These are phyloP conservation scores for Bombus polaris DNA, from an alignment of 1,140 invertebrate species.

Conservation along the genomic window DNA sequence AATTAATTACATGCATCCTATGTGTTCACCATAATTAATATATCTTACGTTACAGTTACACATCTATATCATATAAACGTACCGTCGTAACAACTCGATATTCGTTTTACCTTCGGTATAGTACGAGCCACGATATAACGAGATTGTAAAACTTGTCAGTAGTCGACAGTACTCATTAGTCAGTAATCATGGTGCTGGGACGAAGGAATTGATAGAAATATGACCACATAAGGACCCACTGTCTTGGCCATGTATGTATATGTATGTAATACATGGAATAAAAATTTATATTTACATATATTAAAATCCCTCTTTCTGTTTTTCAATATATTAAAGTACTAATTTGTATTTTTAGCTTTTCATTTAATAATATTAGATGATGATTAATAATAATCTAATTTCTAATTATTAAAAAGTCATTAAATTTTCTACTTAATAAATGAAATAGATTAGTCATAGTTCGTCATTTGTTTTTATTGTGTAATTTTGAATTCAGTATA, in stretches of 20 bases:
- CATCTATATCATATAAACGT: slow-evolving; percentile 58
- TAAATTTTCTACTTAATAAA: background rate
- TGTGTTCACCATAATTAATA: slow-evolving; percentile 51
- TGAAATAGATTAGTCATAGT: background rate
- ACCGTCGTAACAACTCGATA: slow-evolving; percentile 62
- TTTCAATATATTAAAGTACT: no score
- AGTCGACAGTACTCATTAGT: background rate
- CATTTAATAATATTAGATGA: background rate
- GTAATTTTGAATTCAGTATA: background rate
- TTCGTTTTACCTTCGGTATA: slow-evolving; percentile 49
- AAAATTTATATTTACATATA: background rate
- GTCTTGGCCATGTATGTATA: no score
- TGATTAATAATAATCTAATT: background rate
- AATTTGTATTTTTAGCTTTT: background rate
- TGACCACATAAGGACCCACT: no score
- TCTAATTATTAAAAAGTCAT: background rate
- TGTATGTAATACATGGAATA: background rate
- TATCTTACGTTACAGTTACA: slow-evolving; percentile 63
- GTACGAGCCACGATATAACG: slow-evolving; percentile 14
- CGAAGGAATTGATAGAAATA: background rate
- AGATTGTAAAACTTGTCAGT: background rate
- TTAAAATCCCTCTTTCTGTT: no score
- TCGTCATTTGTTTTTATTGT: background rate
- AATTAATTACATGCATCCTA: slow-evolving; percentile 68
- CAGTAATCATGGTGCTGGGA: no score